Conservation (phyloP, 2,888 invertebrate genomes). For the Nebria brevicollis region DNA sequence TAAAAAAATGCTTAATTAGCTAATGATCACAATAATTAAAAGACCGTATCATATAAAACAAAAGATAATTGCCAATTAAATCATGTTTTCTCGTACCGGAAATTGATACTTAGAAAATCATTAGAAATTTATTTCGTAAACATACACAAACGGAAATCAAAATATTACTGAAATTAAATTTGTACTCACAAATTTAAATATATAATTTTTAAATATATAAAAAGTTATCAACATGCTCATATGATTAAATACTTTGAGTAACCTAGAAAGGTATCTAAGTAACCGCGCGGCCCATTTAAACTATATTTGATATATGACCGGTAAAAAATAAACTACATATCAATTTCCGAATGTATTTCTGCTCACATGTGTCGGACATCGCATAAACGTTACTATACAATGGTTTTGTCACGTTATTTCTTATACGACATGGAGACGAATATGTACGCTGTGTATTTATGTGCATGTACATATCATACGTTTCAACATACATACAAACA, state of each 20-base stretch:
- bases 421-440: background rate
- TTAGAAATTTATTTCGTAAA: background rate
- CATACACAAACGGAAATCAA: background rate
- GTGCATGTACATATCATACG: background rate
- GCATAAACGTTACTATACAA: background rate
- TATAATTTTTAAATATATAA: no score
- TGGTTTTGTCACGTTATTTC: background rate
- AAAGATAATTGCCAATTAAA: conserved; percentile 37
- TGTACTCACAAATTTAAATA: no score
- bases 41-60: conserved; percentile 9
- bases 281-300: no score
- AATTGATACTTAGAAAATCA: conserved; percentile 28
- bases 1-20: conserved; percentile 37
- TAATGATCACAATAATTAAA: conserved; percentile 34
- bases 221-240: no score
- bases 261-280: no score
- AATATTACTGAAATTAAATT: background rate
- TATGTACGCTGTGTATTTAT: conserved; percentile 18
- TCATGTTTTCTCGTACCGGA: conserved; percentile 25
- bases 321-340: no score
- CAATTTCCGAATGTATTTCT: background rate
- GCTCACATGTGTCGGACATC: background rate
- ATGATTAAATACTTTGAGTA: no score
- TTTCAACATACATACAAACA: background rate
- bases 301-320: no score